Conservation (phyloP, 1,140 invertebrate species). For the Listronotus bonariensis region DNA sequence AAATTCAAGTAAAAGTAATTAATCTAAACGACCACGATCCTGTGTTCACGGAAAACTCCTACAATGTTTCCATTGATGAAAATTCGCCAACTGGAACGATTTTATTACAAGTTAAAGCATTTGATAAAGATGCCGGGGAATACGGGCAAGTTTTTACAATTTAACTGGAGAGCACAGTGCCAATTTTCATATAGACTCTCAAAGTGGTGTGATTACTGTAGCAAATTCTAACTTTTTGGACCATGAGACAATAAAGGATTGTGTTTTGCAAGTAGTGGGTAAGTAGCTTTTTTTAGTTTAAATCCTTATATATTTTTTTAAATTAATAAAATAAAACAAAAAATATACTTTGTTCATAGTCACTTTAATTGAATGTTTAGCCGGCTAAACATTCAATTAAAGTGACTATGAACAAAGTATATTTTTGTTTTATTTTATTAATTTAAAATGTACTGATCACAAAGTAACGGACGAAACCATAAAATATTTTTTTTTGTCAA, state of each 20-base stretch:
- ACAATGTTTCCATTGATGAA: constrained; percentile 74
- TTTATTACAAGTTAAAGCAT: constrained; percentile 66
- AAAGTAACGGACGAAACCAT: too few relatives aligned
- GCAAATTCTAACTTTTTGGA: constrained; percentile 75
- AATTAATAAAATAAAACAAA: too few relatives aligned
- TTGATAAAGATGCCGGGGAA: constrained; percentile 70
- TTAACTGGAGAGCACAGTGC: constrained; percentile 73
- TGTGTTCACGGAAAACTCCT: constrained; percentile 68
- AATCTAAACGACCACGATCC: constrained; percentile 90
- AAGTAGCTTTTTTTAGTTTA: background rate
- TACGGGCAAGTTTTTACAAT: constrained; percentile 77
- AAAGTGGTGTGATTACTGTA: constrained; percentile 79
- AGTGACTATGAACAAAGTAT: too few relatives aligned
- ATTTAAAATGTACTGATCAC: too few relatives aligned
- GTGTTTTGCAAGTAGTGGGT: constrained; percentile 69
- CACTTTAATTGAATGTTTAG: too few relatives aligned
- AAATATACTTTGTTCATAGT: too few relatives aligned
- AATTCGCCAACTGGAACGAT: constrained; percentile 72
- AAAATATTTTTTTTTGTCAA: too few relatives aligned
- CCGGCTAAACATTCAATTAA: too few relatives aligned
- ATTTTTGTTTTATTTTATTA: too few relatives aligned
- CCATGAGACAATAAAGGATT: constrained; percentile 71
- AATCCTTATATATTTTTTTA: too few relatives aligned
- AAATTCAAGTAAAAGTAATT: constrained; percentile 75
- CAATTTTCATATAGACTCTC: constrained; percentile 72